Conservation (phyloP, 2,797 vertebrate species). For the Serranus cabrilla region DNA sequence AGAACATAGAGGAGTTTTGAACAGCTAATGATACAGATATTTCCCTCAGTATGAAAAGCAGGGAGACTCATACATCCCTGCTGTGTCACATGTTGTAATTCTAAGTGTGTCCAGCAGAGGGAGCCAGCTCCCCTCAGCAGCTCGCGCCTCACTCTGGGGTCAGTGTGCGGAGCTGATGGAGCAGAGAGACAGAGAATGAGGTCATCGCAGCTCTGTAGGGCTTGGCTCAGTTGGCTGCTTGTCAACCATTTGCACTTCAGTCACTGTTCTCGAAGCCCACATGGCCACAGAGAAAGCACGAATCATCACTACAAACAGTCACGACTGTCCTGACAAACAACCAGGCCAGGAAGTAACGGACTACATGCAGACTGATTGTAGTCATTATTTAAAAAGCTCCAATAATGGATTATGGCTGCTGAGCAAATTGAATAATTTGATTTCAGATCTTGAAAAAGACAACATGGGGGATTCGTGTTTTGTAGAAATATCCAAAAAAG, state of each 20-base stretch:
- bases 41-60: no score
- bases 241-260: constrained; percentile 65
- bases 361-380: not conserved
- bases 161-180: constrained; percentile 66
- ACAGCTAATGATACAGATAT: no score
- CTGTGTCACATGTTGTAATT: not conserved
- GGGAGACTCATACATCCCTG: no score
- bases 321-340: not conserved
- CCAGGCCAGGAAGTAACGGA: not conserved
- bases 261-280: constrained; percentile 44
- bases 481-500: not conserved
- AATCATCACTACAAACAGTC: constrained; percentile 1
- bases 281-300: constrained; percentile 24
- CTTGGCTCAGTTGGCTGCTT: constrained; percentile 65
- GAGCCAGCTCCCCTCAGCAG: constrained; percentile 22
- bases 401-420: not conserved
- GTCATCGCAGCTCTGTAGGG: constrained; percentile 75
- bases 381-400: not conserved
- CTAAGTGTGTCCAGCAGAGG: constrained; percentile 50
- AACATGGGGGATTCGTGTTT: not conserved
- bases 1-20: no score
- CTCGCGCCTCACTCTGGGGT: constrained; percentile 24
- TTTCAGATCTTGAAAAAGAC: not conserved
- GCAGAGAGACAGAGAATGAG: constrained; percentile 66
- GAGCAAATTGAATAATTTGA: not conserved